phyloP scores from a whole-genome alignment of 2,888 invertebrate species.

The Melinaea menophilus region DNA sequence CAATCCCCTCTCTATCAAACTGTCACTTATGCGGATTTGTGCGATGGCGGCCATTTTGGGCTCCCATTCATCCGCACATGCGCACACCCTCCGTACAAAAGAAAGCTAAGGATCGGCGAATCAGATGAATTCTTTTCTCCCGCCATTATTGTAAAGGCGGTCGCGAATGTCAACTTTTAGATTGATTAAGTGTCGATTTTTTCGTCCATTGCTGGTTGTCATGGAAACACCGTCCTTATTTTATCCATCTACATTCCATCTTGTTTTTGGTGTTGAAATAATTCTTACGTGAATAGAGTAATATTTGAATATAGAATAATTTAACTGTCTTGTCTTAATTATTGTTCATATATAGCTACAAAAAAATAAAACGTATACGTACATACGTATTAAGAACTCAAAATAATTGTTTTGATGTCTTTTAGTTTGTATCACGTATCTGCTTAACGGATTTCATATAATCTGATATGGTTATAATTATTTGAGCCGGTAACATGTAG shows the following conservation, averaged over 20 bases:
- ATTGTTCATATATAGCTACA: no score
- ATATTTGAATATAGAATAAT: no score
- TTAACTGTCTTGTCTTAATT: no score
- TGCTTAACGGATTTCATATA: no score
- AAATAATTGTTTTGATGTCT: no score
- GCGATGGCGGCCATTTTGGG: conserved; percentile 49
- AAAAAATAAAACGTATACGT: no score
- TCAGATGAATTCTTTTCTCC: conserved; percentile 41
- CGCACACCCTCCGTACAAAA: conserved; percentile 37
- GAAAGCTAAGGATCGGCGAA: conserved; percentile 58
- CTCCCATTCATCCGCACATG: conserved; percentile 46
- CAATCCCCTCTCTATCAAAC: conserved; percentile 30
- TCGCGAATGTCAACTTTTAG: conserved; percentile 39
- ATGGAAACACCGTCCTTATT: conserved; percentile 3
- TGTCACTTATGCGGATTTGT: conserved; percentile 22
- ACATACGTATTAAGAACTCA: no score
- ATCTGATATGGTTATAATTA: no score
- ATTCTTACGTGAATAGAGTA: no score
- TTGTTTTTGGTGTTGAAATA: not conserved
- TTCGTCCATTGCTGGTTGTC: conserved; percentile 6
- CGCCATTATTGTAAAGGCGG: conserved; percentile 67
- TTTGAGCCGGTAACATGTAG: no score
- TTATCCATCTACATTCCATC: not conserved
- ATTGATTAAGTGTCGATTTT: conserved; percentile 38
- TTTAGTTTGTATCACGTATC: no score